These are phyloP conservation scores for Aegithalos caudatus DNA, from an alignment of 2,113 vertebrate genomes.

Conservation along the genomic window DNA sequence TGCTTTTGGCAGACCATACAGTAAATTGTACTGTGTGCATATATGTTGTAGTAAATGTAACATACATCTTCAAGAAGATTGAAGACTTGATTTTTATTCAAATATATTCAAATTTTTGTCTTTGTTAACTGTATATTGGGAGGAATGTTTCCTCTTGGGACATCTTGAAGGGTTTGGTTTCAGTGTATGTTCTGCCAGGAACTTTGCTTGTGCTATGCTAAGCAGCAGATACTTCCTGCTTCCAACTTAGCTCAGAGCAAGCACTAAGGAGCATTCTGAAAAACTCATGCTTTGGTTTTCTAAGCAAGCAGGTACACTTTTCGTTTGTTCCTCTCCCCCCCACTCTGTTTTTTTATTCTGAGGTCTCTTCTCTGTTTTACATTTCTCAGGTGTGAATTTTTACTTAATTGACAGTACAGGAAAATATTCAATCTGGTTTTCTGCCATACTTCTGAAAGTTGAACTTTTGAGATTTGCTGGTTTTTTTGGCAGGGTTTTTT, in stretches of 20 bases:
- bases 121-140: not conserved
- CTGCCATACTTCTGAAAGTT: not conserved
- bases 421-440: not conserved
- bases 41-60: not conserved
- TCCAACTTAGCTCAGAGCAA: not conserved
- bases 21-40: not conserved
- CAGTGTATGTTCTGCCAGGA: not conserved
- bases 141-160: not conserved
- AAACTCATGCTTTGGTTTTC: not conserved
- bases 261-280: not conserved
- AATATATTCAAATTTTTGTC: not conserved
- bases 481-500: no score
- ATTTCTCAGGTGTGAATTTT: not conserved
- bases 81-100: not conserved
- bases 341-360: fast-evolving
- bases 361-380: not conserved
- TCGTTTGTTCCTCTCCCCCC: fast-evolving
- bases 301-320: not conserved
- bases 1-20: not conserved
- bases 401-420: not conserved
- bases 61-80: fast-evolving
- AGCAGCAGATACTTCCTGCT: not conserved
- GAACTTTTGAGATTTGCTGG: not conserved
- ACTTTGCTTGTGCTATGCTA: not conserved
- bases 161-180: not conserved